Evolutionary conservation across 53 echinoderm and acorn worm genomes (phyloP), one percentile per base, ranked within the genome.

Genomic region (Luidia sarsii): DNA sequence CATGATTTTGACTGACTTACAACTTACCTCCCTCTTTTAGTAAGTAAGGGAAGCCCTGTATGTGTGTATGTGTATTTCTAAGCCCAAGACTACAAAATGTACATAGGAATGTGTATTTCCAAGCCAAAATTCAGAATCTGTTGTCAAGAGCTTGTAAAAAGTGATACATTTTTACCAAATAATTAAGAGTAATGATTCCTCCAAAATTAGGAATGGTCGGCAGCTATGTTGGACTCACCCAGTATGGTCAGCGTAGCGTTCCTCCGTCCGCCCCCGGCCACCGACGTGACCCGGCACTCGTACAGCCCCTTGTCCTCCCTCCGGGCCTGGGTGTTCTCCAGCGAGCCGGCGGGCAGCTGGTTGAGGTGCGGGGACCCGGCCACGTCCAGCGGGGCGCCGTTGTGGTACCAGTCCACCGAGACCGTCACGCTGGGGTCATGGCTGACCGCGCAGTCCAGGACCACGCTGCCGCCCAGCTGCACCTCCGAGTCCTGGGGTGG

Each of bases 261-360:
- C 13, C 79, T 88, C 1, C 30, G 7, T 36, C 89, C 97, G 30
- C 80, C 52, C 14, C 93, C 94, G 22, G 93, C 97, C 14, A 86
- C 60, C 30, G 94, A 99, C 33, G 89, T 91, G 60, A 99, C 94
- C 63, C 35, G 67, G 51, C 99, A 99, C 54, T 57, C 39, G 37
- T 94, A 99, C 25, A 50, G 10, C 1, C 99, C 99, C 52, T 85
- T 91, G 57, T 99, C 94, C 3, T 10, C 48, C 8, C 79, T 67
- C 19, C 82, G 24, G 10, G 93, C 89, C 20, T 71, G 54, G 1
- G 8, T 46, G 39, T 90, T 99, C 69, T 82, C 79, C 71, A 99
- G 49, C 24, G 99, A 89, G 2, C 99, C 94, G 1, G 67, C 52
- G 1, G 80, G 31, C 29, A 71, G 87, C 45, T 94, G 48, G 55